These are phyloP conservation scores for Tinea semifulvella DNA, from an alignment of 2,888 invertebrate genomes.

Conservation along the genomic window DNA sequence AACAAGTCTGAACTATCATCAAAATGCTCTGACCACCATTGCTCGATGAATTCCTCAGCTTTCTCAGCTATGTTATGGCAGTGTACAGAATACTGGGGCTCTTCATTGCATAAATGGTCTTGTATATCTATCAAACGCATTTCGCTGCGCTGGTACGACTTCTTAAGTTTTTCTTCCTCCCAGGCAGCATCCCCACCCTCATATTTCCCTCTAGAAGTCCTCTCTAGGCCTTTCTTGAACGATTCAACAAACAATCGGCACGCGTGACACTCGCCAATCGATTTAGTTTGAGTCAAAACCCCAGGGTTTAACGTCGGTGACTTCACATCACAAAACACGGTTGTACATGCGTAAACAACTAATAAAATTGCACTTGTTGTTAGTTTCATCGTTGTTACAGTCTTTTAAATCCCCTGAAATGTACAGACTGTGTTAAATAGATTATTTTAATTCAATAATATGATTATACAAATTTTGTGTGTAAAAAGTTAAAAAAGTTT, in stretches of 20 bases:
- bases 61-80: slow-evolving; percentile 88
- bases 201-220: slow-evolving; percentile 86
- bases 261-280: slow-evolving; percentile 79
- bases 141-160: slow-evolving; percentile 86
- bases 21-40: slow-evolving; percentile 82
- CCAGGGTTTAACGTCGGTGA: slow-evolving; percentile 35
- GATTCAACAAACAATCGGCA: slow-evolving; percentile 79
- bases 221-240: slow-evolving; percentile 81
- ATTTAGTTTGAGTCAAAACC: slow-evolving; percentile 42
- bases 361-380: neutral
- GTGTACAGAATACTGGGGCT: slow-evolving; percentile 75
- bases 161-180: slow-evolving; percentile 88
- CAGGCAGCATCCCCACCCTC: slow-evolving; percentile 94
- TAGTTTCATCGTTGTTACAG: neutral
- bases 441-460: neutral
- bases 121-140: slow-evolving; percentile 91
- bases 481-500: neutral
- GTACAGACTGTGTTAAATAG: neutral
- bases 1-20: slow-evolving; percentile 44
- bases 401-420: slow-evolving; percentile 1
- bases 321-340: slow-evolving; percentile 26
- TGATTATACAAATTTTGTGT: neutral
- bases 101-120: slow-evolving; percentile 84
- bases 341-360: neutral
- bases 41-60: slow-evolving; percentile 82